Evolutionary conservation across 2,113 vertebrate genomes (phyloP).

Genomic region (Malurus cyaneus): DNA sequence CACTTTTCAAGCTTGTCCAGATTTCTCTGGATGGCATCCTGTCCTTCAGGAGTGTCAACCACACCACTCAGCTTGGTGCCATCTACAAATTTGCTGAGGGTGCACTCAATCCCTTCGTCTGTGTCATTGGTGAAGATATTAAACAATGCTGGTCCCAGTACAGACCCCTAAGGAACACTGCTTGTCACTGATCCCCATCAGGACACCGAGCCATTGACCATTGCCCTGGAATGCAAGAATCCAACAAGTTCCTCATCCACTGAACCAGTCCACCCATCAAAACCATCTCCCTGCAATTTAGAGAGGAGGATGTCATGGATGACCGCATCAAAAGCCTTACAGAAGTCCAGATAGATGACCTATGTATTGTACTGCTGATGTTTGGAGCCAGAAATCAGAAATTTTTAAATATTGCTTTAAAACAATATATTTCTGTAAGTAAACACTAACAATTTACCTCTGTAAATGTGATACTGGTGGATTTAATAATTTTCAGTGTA

Average conservation of each 20-base stretch:
- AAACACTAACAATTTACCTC: not conserved
- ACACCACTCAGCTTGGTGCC: not conserved
- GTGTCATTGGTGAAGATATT: not conserved
- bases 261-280: not conserved
- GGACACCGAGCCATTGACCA: not conserved
- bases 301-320: not conserved
- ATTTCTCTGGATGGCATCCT: not conserved
- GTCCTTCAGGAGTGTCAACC: not conserved
- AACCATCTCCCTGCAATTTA: not conserved
- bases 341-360: not conserved
- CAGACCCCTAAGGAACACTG: rapidly evolving
- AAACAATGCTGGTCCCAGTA: not conserved
- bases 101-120: not conserved
- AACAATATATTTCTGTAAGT: not conserved
- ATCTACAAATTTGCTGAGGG: not conserved
- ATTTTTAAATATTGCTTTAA: not conserved
- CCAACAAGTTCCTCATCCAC: not conserved
- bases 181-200: not conserved
- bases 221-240: not conserved
- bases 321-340: not conserved
- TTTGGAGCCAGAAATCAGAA: not conserved
- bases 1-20: not conserved
- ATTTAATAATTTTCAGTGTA: not conserved
- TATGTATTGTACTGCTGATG: not conserved
- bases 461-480: not conserved